phyloP scores from a whole-genome alignment of 2,888 invertebrate species.

The Synergus japonicus region DNA sequence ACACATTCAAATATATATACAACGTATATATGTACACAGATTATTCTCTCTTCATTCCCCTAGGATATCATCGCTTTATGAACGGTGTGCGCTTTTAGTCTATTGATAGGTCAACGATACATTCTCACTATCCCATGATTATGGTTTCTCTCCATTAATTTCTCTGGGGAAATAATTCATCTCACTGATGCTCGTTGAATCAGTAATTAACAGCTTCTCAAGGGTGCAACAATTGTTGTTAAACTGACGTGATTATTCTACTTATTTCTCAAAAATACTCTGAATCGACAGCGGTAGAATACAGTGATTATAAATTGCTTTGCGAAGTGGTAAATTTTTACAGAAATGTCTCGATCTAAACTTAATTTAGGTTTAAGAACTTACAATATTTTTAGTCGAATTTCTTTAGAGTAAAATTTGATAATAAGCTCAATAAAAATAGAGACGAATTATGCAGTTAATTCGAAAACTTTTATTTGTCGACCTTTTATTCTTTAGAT shows the following conservation, averaged over 20 bases:
- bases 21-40: neutral
- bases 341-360: too few relatives aligned
- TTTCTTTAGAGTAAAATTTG: too few relatives aligned
- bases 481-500: constrained; percentile 19
- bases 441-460: neutral
- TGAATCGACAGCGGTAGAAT: too few relatives aligned
- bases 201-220: neutral
- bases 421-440: neutral
- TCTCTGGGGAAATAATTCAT: neutral
- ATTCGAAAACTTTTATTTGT: constrained; percentile 33
- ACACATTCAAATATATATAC: neutral
- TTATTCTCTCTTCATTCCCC: neutral
- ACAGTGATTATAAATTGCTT: too few relatives aligned
- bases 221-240: too few relatives aligned
- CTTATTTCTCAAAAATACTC: too few relatives aligned
- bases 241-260: too few relatives aligned
- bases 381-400: too few relatives aligned
- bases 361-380: too few relatives aligned
- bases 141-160: neutral
- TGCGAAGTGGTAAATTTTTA: too few relatives aligned
- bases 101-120: constrained; percentile 7
- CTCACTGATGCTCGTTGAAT: neutral
- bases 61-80: neutral
- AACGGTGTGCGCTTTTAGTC: neutral
- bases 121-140: neutral